Conservation (phyloP, 2,888 invertebrate genomes). For the Temnothorax unifasciatus region DNA sequence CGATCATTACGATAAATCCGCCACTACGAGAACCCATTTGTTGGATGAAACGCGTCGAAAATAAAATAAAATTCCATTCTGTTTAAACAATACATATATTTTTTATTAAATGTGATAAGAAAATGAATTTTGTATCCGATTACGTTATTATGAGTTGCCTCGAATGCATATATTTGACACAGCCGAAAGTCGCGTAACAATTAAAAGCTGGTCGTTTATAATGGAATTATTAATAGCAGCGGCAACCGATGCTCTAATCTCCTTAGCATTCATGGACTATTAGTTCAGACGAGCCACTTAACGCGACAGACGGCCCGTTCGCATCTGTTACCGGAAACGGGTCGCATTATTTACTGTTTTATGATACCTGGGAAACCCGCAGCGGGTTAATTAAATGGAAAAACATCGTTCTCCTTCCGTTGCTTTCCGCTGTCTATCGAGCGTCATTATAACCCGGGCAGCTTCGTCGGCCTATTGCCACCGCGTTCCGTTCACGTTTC, state of each 20-base stretch:
- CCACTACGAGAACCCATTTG: background rate
- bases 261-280: slow-evolving; percentile 51
- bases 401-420: slow-evolving; percentile 64
- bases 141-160: background rate
- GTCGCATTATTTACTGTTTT: slow-evolving; percentile 69
- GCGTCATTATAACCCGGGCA: slow-evolving; percentile 63
- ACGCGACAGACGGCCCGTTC: slow-evolving; percentile 63
- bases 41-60: background rate
- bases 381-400: slow-evolving; percentile 75
- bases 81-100: background rate
- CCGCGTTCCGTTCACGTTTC: slow-evolving; percentile 30
- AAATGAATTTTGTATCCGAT: background rate
- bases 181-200: background rate
- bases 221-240: slow-evolving; percentile 39
- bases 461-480: slow-evolving; percentile 38
- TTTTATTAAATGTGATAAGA: background rate
- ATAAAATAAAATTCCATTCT: background rate
- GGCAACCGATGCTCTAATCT: slow-evolving; percentile 40
- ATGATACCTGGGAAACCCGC: slow-evolving; percentile 57
- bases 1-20: slow-evolving; percentile 37
- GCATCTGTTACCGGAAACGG: slow-evolving; percentile 76
- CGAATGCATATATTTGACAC: background rate
- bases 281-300: slow-evolving; percentile 49
- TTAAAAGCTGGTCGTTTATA: slow-evolving; percentile 34
- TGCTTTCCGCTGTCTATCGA: slow-evolving; percentile 60